Base-by-base conservation (phyloP, 35 echinoderm and acorn worm species). In the Hemicentrotus pulcherrimus region DNA sequence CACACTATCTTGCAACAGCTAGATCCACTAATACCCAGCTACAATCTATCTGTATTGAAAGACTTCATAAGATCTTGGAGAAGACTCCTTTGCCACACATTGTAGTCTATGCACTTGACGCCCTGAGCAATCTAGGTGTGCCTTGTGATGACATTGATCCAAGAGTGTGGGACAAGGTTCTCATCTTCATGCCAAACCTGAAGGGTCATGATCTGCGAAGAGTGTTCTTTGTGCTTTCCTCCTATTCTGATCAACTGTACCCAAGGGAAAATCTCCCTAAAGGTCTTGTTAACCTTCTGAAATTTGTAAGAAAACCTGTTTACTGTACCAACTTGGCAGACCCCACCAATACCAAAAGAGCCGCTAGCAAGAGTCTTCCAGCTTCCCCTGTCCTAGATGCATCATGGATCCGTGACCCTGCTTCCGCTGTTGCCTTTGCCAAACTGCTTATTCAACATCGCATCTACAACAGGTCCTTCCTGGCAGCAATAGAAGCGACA, bases 111-210 rank as follows among this genome's bases (percentile, higher is more conserved):
- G 24, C 90, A 15, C 47, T 95, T 32, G 94, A 30, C 85, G 94
- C 94, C 31, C 58, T 96, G 46, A 58, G 94, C 31, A 96, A 96
- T 33, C 93, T 96, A 14, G 86, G 86, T 19, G 19, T 95, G 8
- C 18, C 47, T 28, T 86, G 94, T 46, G 47, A 91, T 46, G 78
- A 95, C 19, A 96, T 96, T 90, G 96, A 96, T 96, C 96, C 96
- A 2, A 94, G 59, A 0, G 86, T 96, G 5, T 96, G 96, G 96
- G 60, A 55, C 13, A 70, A 95, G 71, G 94, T 96, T 46, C 88
- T 48, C 19, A 70, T 70, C 4, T 91, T 95, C n/a, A 86, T 96
- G 93, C 96, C 94, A 88, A 94, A 61, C 71, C 28, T 96, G 22
- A 88, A 24, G 2, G 94, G 96, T 31, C 32, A 93, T 58, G 94